These are phyloP conservation scores for Amphiprion percula DNA, from an alignment of 2,113 vertebrate genomes.

Conservation along the genomic window DNA sequence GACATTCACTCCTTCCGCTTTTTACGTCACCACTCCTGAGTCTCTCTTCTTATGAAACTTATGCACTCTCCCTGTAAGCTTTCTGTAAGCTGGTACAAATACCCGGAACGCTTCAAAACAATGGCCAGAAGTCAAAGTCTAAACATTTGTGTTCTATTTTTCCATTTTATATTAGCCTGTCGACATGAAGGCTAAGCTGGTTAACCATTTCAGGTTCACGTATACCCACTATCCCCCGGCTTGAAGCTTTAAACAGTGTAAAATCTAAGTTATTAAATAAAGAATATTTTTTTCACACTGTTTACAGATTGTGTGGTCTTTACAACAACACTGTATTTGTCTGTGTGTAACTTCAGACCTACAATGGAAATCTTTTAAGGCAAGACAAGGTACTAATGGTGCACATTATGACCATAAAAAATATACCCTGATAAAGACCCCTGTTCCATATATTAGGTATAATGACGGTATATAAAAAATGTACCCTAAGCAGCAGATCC, in stretches of 20 bases:
- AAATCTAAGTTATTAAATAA: neutral
- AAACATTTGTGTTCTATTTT: neutral
- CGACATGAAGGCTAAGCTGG: neutral
- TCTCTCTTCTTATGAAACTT: slow-evolving; percentile 1
- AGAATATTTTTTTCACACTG: neutral
- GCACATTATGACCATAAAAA: neutral
- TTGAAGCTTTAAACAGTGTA: neutral
- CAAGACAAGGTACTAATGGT: no score
- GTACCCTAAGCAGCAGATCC: no score
- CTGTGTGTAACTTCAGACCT: neutral
- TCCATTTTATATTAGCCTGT: neutral
- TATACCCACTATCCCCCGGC: neutral
- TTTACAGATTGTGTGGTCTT: neutral
- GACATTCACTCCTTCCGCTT: neutral
- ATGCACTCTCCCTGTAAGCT: neutral
- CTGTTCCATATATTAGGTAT: neutral
- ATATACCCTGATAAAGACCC: neutral
- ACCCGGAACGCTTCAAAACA: slow-evolving; percentile 9
- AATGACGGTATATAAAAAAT: neutral
- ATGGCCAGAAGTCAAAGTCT: slow-evolving; percentile 1
- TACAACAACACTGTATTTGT: no score
- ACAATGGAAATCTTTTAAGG: neutral
- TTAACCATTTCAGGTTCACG: neutral
- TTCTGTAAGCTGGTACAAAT: neutral
- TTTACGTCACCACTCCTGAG: slow-evolving; percentile 23